Evolutionary conservation across 2,113 vertebrate genomes (phyloP), one percentile per base, ranked within the genome.

Genomic region (Gorsachius goisagi): DNA sequence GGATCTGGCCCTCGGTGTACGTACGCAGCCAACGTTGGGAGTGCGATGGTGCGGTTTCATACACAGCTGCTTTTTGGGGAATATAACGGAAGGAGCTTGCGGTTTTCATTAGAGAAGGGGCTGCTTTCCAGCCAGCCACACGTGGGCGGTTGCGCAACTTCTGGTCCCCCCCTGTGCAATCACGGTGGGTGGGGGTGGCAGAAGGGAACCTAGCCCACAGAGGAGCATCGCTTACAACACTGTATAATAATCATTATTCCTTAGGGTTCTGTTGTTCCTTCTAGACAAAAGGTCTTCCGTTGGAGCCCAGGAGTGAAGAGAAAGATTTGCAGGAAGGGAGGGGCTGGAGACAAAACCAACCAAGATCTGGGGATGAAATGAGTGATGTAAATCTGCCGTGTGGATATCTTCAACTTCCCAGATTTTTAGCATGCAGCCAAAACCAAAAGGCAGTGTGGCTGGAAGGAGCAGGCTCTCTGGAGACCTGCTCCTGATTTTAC

Each of bases 1-100:
- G 5, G 12, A 13, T 7, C 2, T 5, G 5, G 22, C 13, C 11
- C 80, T 41, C 0, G 0, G 8, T 27, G 37, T 26, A 2, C 0
- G 3, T 8, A 9, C 11, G 4, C 24, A 55, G 58, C 32, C 52
- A 15, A 3, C 4, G 2, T 6, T 41, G 58, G 45, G 41, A 24
- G 41, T 7, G 20, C 5, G 3, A 3, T 23, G 39, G 13, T 47
- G 60, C 4, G 3, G 26, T 62, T 83, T 44, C 41, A 15, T 44
- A 44, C 41, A 44, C 28, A 39, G 41, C 81, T 87, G 55, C 41
- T 74, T 73, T 78, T 50, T 1, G 2, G 27, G 37, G 27, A 74
- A 24, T 39, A 5, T 20, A 32, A 45, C 37, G 49, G 35, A 63
- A 72, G 41, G 67, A 62, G 26, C 44, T 80, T 60, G 60, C 50